Evolutionary conservation across 2,888 invertebrate genomes (phyloP), one percentile per base, ranked within the genome.

Genomic region (Candidula unifasciata): DNA sequence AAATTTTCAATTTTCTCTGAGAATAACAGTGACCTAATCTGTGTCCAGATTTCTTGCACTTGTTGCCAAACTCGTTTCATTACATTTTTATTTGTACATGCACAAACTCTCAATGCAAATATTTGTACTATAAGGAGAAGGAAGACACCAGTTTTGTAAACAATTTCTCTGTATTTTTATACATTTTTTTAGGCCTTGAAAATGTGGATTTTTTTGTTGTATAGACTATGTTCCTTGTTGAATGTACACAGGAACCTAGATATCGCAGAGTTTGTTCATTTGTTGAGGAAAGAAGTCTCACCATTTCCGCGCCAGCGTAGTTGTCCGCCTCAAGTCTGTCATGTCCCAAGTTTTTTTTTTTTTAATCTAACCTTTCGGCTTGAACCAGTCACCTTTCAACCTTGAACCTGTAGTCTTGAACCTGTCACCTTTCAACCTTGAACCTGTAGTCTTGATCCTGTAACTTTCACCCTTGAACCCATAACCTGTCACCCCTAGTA

Each of bases 121-220:
- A 30, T 64, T 76, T 83, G 83, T 83, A 83, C 76, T 21, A 83
- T 77, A 83, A 83, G 83, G 83, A 77, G 83, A 83, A 83, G 83
- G 66, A 83, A 64, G 77, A 83, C 83, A 83, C 16, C 83, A 69
- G 18, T 77, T 74, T 60, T 60, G 21, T 21, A 60, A 8, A 27
- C 73, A 27, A 44, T 69, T 52, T 80, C 68, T 54, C 80, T 80
- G 68, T 30, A 3, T 52, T 37, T 57, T 69, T 30, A 2, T 37
- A 18, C 13, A 27, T 54, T 52, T 30, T 68, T n/a, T 68, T 73
- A 24, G 5, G 24, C 44, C n/a, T 74, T 74, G 8, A 74, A 44
- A 52, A 74, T 52, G 27, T n/a, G 44, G 52, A 16, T n/a, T 74
- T 68, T 52, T n/a, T n/a, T n/a, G n/a, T n/a, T 74, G 52, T 74